Base-by-base conservation (phyloP, 1,140 invertebrate genomes). In the Pseudomyrmex cubaensis region DNA sequence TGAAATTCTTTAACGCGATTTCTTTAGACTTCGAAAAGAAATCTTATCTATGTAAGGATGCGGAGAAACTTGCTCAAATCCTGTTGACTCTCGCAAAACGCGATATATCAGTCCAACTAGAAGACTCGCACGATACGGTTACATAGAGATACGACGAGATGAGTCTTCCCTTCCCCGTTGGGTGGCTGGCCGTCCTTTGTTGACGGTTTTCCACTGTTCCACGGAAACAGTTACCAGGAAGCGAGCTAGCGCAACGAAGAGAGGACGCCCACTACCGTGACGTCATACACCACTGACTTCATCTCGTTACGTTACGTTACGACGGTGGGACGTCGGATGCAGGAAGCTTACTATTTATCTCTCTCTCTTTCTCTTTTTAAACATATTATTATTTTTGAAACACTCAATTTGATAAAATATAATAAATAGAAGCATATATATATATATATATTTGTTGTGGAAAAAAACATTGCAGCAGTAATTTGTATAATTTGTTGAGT, bases 211-310 rank as follows among this genome's bases (percentile, higher is more conserved):
- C 89, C 87, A 87, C 89, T 85, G 90, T 90, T 90, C 87, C 90
- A 92, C 90, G 92, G 92, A 93, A 93, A 93, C 92, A 93, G 93
- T 93, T 92, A 91, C 92, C 92, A 93, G 93, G 93, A 94, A 93
- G 90, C 78, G 87, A 92, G 90, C 92, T 89, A 90, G 88, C 92
- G 91, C 89, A 90, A 92, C 91, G 92, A 93, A 90, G 87, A 90
- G 87, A 91, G 91, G 87, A 93, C 89, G 90, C 91, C 91, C 90
- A 93, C 90, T 62, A 92, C 90, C 90, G 92, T 93, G 92, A 94
- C 93, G 93, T 94, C 93, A 92, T 93, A 94, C 93, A 90, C 93
- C 91, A 93, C 87, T 93, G 93, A 93, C 91, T 94, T 94, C 91
- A 93, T 93, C 92, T 94, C 91, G 93, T 94, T 93, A 94, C 86